These are phyloP conservation scores for Brachynemurus nebulosus DNA, from an alignment of 2,888 invertebrate species.

Conservation along the genomic window DNA sequence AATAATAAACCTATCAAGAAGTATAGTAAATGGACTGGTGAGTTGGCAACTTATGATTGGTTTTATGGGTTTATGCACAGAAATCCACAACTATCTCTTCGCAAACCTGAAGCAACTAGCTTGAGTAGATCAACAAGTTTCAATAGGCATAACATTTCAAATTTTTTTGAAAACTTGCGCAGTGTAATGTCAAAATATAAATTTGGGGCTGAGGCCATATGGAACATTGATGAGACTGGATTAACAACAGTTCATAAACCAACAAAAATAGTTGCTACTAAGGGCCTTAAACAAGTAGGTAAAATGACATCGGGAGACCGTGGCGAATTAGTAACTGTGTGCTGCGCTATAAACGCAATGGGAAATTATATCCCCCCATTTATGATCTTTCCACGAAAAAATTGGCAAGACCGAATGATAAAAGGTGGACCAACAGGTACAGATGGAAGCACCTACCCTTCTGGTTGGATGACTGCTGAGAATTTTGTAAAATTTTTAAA, in stretches of 20 bases:
- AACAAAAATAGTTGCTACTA: conserved; percentile 23
- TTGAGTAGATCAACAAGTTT: too few species aligned
- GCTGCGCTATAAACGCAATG: conserved; percentile 24
- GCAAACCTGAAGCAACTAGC: too few species aligned
- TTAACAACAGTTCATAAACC: conserved; percentile 26
- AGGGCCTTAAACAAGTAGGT: conserved; percentile 26
- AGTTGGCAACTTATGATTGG: too few species aligned
- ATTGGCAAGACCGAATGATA: conserved; percentile 25
- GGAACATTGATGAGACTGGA: conserved; percentile 27
- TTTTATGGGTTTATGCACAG: too few species aligned
- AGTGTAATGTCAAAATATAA: too few species aligned
- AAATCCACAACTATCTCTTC: too few species aligned
- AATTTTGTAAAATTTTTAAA: conserved; percentile 22
- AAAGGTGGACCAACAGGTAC: conserved; percentile 25
- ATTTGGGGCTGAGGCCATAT: too few species aligned
- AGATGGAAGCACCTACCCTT: conserved; percentile 22
- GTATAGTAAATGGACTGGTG: too few species aligned
- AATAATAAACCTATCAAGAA: too few species aligned
- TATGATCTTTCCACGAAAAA: too few species aligned
- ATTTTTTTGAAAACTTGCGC: too few species aligned
- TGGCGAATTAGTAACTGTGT: conserved; percentile 25
- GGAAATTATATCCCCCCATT: conserved; percentile 27
- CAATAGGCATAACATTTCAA: too few species aligned
- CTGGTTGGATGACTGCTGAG: conserved; percentile 24
- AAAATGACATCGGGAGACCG: conserved; percentile 27